Percentiles rank a stretch among this genome's conserved stretches.
Evolutionary conservation across 1,140 invertebrate species (phyloP).

Genomic region (Cyrtorhinus lividipennis): DNA sequence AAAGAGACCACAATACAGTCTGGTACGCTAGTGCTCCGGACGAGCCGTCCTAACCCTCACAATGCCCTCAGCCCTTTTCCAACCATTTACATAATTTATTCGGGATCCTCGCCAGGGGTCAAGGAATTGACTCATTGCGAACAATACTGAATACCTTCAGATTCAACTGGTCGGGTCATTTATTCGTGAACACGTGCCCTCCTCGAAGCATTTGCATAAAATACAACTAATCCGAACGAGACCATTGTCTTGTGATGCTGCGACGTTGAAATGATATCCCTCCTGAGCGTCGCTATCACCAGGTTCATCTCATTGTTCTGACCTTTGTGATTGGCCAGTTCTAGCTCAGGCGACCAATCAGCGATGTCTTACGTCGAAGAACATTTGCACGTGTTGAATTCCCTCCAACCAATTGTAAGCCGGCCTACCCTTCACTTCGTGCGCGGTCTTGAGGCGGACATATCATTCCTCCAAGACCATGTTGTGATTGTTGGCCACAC

Average conservation of each 20-base stretch:
- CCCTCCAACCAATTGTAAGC: no score
- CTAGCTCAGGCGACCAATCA: neutral
- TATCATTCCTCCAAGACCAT: no score
- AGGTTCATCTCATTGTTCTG: constrained; percentile 2
- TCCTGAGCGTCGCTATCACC: neutral
- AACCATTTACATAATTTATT: constrained; percentile 3
- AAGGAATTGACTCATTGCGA: constrained; percentile 7
- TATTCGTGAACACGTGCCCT: constrained; percentile 8
- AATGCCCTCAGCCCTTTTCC: neutral
- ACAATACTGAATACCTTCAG: constrained; percentile 8
- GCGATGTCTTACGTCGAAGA: neutral
- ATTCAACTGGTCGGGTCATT: neutral
- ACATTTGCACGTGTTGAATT: neutral
- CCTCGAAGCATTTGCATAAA: constrained; percentile 1
- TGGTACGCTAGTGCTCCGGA: neutral
- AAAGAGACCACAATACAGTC: neutral
- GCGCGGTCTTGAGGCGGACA: no score
- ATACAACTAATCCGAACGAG: constrained; percentile 4
- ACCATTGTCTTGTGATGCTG: constrained; percentile 6
- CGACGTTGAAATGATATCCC: neutral
- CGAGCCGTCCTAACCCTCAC: neutral
- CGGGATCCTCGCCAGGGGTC: constrained; percentile 4
- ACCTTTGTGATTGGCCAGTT: neutral
- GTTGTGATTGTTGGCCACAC: no score
- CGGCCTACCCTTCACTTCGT: no score